Evolutionary conservation across 2,113 vertebrate genomes (phyloP), one percentile per base, ranked within the genome.

Genomic region (Philantomba maxwellii): DNA sequence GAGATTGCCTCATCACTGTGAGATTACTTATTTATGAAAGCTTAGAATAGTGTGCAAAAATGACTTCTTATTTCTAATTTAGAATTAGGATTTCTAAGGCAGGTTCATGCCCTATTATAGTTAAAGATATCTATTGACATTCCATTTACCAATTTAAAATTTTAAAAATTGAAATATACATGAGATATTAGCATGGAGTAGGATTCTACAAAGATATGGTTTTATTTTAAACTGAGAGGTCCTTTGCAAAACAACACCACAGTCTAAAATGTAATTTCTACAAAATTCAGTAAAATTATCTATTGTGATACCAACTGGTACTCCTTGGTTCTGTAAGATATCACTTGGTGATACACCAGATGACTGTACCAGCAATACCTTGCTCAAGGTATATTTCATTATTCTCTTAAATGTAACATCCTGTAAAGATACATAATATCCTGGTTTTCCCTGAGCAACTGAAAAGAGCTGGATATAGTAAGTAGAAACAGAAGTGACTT

Each of bases 151-250:
- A 82, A 85, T 88, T 92, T 70, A 89, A 26, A n/a, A 33, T 47
- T 64, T 87, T 21, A 78, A 58, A 33, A 49, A 82, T 86, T 85
- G 47, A 96, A 92, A 62, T 73, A 73, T 64, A 51, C 75, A 62
- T 80, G 70, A 55, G n/a, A 55, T 78, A n/a, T 75, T 88, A 91
- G 14, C 13, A 8, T 90, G 19, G 28, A 90, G 11, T 93, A 88
- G 78, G n/a, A 39, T 80, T 80, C 93, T 91, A 39, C 17, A 87
- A 55, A 19, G 82, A 75, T 25, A 66, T 11, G 47, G 70, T 86
- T 91, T 93, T 93, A 77, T 89, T 97, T 97, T 84, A 15, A 89
- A 49, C 49, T 43, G 84, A 89, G 66, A 93, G 39, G 14, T 55
- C 53, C 49, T 95, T 97, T 87, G 60, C 2, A 96, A 81, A 75